phyloP scores from a whole-genome alignment of 2,888 invertebrate genomes.

The Sepiola atlantica region DNA sequence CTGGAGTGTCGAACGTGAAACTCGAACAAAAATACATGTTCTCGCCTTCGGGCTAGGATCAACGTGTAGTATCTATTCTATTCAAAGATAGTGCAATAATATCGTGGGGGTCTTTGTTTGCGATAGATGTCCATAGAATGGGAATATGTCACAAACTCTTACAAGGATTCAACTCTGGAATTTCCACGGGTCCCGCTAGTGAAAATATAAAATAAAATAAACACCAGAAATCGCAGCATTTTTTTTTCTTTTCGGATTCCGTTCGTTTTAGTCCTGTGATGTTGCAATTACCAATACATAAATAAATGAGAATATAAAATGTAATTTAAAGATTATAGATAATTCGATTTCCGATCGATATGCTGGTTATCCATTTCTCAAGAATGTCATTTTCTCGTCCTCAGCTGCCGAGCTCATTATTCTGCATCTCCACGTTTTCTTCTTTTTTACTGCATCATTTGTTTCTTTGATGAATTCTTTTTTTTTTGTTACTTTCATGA shows the following conservation, averaged over 20 bases:
- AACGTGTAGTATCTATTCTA: too few species aligned
- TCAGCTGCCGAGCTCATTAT: neutral
- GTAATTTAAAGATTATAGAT: neutral
- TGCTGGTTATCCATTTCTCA: neutral
- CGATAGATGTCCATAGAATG: too few species aligned
- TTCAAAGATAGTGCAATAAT: too few species aligned
- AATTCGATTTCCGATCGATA: neutral
- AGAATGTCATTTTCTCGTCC: neutral
- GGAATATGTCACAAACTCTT: too few species aligned
- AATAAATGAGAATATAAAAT: neutral
- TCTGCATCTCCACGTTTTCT: constrained; percentile 45
- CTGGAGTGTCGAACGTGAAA: too few species aligned
- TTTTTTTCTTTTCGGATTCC: neutral
- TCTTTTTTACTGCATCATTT: constrained; percentile 36
- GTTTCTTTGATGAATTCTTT: neutral
- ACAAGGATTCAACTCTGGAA: too few species aligned
- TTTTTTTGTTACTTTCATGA: neutral
- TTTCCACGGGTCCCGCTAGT: neutral
- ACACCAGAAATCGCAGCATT: neutral
- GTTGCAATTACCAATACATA: neutral
- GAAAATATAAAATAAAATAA: neutral
- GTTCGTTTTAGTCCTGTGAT: neutral
- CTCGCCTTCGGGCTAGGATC: too few species aligned
- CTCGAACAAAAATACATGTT: too few species aligned
- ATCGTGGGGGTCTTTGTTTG: too few species aligned